Evolutionary conservation across 2,888 invertebrate genomes (phyloP).

Genomic region (Druceiella hillmani): DNA sequence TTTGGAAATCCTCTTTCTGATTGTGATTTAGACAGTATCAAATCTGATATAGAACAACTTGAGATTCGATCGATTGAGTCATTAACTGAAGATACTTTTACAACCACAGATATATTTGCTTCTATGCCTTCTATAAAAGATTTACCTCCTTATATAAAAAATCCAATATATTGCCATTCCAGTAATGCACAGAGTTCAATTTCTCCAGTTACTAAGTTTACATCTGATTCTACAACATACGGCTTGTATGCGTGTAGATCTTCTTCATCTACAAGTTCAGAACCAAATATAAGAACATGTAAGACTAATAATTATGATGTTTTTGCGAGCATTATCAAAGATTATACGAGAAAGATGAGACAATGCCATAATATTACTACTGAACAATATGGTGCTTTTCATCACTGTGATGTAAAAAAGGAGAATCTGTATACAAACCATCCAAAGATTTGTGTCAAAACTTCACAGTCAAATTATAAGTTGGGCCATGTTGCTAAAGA

Average conservation of each 20-base stretch:
- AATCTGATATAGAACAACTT: too few relatives aligned
- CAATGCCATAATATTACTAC: conserved; percentile 46
- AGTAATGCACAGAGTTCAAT: conserved; percentile 34
- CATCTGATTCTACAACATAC: too few relatives aligned
- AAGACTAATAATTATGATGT: conserved; percentile 33
- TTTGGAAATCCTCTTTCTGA: conserved; percentile 45
- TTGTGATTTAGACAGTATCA: too few relatives aligned
- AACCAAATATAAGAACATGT: conserved; percentile 38
- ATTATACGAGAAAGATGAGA: conserved; percentile 47
- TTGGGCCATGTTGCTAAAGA: too few relatives aligned
- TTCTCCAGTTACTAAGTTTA: too few relatives aligned
- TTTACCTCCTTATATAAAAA: conserved; percentile 38
- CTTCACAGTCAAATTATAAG: conserved; percentile 42
- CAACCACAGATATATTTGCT: conserved; percentile 36
- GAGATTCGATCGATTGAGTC: too few relatives aligned
- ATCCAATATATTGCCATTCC: conserved; percentile 41
- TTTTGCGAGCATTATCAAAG: conserved; percentile 35
- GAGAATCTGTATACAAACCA: conserved; percentile 34
- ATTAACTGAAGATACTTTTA: conserved; percentile 34
- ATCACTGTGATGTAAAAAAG: conserved; percentile 32
- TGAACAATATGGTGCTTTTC: conserved; percentile 36
- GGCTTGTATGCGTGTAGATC: too few relatives aligned
- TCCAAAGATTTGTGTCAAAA: conserved; percentile 35
- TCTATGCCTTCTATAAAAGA: conserved; percentile 36
- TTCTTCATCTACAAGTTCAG: conserved; percentile 37